Percentiles rank a stretch among this genome's conserved stretches.
phyloP scores from a whole-genome alignment of 2,888 invertebrate genomes.

The Tiphia femorata region DNA sequence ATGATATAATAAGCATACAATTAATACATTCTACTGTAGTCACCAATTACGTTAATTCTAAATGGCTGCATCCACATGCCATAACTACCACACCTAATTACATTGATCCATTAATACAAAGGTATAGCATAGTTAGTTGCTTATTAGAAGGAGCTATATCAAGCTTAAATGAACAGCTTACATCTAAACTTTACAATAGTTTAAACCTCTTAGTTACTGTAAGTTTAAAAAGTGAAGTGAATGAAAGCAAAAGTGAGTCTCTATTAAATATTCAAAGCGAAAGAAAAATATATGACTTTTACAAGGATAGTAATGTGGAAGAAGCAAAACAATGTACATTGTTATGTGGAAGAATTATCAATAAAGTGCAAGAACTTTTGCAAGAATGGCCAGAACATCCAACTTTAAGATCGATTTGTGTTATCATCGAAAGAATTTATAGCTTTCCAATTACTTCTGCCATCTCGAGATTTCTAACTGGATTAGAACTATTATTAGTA shows the following conservation, averaged over 20 bases:
- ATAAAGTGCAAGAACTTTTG: conserved; percentile 75
- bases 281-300: conserved; percentile 79
- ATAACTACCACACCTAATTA: conserved; percentile 54
- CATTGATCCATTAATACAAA: conserved; percentile 72
- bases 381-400: conserved; percentile 93
- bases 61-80: conserved; percentile 73
- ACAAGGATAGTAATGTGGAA: conserved; percentile 84
- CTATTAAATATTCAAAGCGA: neutral
- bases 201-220: conserved; percentile 71
- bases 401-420: conserved; percentile 81
- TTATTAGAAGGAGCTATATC: conserved; percentile 71
- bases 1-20: conserved; percentile 74
- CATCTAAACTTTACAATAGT: conserved; percentile 72
- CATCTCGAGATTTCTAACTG: conserved; percentile 88
- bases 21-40: conserved; percentile 75
- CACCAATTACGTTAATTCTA: conserved; percentile 72
- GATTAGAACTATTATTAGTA: conserved; percentile 88
- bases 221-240: neutral
- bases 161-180: conserved; percentile 72
- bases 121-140: conserved; percentile 74
- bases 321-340: conserved; percentile 82
- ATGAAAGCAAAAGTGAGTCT: neutral
- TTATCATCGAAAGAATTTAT: conserved; percentile 76
- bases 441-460: conserved; percentile 85
- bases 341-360: conserved; percentile 77